Percentiles rank a stretch among this genome's conserved stretches.
phyloP scores from a whole-genome alignment of 2,113 vertebrate genomes.

The Catharus bicknelli region DNA sequence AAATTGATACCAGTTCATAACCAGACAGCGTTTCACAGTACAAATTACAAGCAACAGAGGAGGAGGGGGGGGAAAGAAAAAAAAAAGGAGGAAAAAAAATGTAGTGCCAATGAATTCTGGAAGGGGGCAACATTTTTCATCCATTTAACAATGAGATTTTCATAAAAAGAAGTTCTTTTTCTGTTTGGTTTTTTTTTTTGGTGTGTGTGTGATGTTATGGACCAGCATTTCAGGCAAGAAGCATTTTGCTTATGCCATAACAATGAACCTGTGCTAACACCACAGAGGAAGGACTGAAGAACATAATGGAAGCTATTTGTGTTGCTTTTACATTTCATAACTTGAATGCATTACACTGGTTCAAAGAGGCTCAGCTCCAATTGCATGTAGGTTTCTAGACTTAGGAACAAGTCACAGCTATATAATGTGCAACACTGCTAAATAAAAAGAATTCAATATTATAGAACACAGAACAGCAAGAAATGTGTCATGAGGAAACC shows the following conservation, averaged over 20 bases:
- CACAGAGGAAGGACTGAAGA: background rate
- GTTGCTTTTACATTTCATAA: background rate
- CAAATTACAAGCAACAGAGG: slow-evolving; percentile 25
- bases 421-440: background rate
- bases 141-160: slow-evolving; percentile 48
- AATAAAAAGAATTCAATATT: background rate
- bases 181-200: background rate
- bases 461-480: slow-evolving; percentile 31
- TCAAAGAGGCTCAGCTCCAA: slow-evolving; percentile 1
- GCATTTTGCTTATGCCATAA: background rate
- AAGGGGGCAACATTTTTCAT: slow-evolving; percentile 68
- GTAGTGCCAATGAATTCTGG: slow-evolving; percentile 55
- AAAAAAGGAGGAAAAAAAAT: background rate
- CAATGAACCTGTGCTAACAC: background rate
- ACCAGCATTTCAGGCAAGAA: slow-evolving; percentile 9
- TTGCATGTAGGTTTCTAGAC: background rate
- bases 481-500: background rate
- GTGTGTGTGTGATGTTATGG: background rate
- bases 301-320: background rate
- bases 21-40: slow-evolving; percentile 53
- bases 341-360: background rate
- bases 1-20: slow-evolving; percentile 46
- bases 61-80: fast-evolving
- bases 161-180: slow-evolving; percentile 12
- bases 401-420: background rate